Conservation (phyloP, 1,140 invertebrate species). For the Bombus consobrinus region DNA sequence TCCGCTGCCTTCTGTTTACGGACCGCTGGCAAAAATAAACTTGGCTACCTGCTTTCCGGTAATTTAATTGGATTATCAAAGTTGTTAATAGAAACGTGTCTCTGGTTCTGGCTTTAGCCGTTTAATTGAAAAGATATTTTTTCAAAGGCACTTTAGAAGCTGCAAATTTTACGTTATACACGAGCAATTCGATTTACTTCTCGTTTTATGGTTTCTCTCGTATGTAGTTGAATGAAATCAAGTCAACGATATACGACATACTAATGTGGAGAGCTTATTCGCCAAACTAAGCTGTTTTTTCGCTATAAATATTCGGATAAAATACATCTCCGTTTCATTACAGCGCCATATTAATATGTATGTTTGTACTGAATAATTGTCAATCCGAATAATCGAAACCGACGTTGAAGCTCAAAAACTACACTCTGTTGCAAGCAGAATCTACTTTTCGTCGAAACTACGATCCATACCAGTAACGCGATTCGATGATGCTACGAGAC, state of each 20-base stretch:
- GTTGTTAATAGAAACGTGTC: neutral
- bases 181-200: neutral
- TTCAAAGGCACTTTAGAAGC: neutral
- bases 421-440: neutral
- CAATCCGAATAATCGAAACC: no score
- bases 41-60: neutral
- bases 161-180: no score
- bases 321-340: no score
- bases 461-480: neutral
- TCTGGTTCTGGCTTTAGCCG: neutral
- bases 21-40: neutral
- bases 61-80: neutral
- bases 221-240: neutral
- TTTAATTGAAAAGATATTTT: neutral
- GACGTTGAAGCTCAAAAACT: no score
- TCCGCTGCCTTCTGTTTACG: conserved; percentile 30
- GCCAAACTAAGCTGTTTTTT: neutral
- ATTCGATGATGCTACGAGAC: neutral
- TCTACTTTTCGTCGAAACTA: neutral
- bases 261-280: neutral
- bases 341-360: no score
- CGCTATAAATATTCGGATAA: no score
- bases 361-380: no score
- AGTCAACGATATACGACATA: no score
- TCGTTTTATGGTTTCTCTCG: neutral